These are phyloP conservation scores for Neotoxoptera formosana DNA, from an alignment of 1,140 invertebrate genomes.

Conservation along the genomic window DNA sequence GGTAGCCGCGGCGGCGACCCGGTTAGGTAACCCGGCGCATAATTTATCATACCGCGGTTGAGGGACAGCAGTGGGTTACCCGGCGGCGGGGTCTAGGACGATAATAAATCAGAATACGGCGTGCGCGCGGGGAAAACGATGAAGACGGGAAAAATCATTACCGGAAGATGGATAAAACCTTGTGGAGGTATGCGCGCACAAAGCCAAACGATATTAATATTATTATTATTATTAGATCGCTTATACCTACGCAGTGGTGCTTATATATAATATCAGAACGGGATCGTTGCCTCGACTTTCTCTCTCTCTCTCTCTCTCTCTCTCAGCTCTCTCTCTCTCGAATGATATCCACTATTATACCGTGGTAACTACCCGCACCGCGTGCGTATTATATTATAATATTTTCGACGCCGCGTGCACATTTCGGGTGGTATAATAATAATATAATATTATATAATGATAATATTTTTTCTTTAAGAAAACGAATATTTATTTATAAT, in stretches of 20 bases:
- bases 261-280: background rate
- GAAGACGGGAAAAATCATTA: background rate
- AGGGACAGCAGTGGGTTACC: background rate
- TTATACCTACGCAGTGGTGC: background rate
- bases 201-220: background rate
- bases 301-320: no score
- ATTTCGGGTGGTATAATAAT: background rate
- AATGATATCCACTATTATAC: background rate
- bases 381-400: background rate
- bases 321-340: background rate
- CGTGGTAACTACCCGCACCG: background rate
- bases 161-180: background rate
- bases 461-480: background rate
- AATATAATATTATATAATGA: background rate
- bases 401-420: background rate
- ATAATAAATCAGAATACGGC: constrained; percentile 23
- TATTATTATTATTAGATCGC: background rate
- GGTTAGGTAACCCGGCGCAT: background rate
- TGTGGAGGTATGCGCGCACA: background rate
- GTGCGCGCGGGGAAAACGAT: background rate
- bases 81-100: background rate
- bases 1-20: background rate
- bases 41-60: background rate
- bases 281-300: background rate
- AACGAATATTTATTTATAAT: no score